Evolutionary conservation across 2,113 vertebrate genomes (phyloP).

Genomic region (Nothocercus julius): DNA sequence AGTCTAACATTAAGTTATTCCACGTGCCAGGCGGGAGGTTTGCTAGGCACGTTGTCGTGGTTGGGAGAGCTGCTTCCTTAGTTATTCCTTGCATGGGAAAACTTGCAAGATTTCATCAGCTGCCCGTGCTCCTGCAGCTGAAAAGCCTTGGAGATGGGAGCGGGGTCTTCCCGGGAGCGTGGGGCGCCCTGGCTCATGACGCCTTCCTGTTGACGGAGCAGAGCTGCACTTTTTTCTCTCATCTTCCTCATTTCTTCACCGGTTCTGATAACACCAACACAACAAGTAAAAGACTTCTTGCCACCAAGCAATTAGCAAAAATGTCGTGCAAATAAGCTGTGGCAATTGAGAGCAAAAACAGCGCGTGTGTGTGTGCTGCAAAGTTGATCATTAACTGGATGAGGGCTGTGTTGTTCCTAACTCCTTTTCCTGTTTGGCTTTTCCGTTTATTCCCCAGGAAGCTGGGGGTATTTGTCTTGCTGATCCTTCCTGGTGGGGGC

Average conservation of each 20-base stretch:
- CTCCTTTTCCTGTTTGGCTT: slow-evolving; percentile 62
- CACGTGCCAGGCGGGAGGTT: neutral
- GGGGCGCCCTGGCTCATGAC: too few species aligned
- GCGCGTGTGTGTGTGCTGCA: neutral
- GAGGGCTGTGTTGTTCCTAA: slow-evolving; percentile 27
- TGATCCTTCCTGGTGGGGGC: slow-evolving; percentile 36
- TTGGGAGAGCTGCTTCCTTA: slow-evolving; percentile 10
- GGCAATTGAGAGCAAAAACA: neutral
- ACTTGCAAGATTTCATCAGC: neutral
- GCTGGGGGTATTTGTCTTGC: slow-evolving; percentile 39
- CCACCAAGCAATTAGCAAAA: neutral
- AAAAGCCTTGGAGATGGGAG: neutral
- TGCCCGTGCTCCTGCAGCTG: neutral
- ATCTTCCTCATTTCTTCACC: neutral
- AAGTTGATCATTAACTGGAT: slow-evolving; percentile 57
- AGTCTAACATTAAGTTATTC: neutral
- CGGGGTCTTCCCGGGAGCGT: neutral
- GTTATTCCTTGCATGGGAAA: neutral
- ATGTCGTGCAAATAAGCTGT: neutral
- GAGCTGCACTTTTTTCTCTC: neutral
- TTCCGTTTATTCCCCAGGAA: slow-evolving; percentile 53
- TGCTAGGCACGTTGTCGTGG: neutral
- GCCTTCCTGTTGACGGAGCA: slow-evolving; percentile 13
- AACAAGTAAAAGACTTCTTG: neutral
- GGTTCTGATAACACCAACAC: neutral